These are phyloP conservation scores for Bathynomus jamesi DNA, from an alignment of 1,140 invertebrate genomes.

Conservation along the genomic window DNA sequence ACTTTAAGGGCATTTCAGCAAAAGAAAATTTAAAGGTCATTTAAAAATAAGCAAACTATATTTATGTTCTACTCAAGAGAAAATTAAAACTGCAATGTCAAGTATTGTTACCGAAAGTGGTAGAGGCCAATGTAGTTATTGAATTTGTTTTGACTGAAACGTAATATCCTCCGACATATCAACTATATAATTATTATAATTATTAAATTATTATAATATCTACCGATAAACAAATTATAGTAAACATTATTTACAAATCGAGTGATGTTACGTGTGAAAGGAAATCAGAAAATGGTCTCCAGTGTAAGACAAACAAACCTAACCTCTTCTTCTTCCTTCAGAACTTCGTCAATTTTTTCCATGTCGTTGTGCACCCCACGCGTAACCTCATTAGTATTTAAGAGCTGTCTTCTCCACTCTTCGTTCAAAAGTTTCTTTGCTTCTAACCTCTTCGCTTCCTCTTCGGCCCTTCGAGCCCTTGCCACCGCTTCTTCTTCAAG, in stretches of 20 bases:
- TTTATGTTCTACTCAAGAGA: too few relatives aligned
- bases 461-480: not conserved
- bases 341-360: not conserved
- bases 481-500: not conserved
- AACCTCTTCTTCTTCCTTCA: not conserved
- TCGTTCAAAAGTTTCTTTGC: not conserved
- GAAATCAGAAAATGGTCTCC: too few relatives aligned
- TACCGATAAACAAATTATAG: not conserved
- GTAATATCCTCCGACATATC: not conserved
- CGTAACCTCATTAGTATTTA: not conserved
- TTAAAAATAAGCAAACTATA: too few relatives aligned
- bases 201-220: not conserved
- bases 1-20: too few relatives aligned
- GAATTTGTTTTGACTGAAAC: not conserved
- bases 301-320: too few relatives aligned
- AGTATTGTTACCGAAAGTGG: too few relatives aligned
- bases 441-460: too few relatives aligned
- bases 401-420: not conserved
- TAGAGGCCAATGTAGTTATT: too few relatives aligned
- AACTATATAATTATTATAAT: not conserved
- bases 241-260: not conserved
- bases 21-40: too few relatives aligned
- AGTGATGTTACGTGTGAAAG: too few relatives aligned
- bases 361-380: not conserved
- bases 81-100: too few relatives aligned